Evolutionary conservation across 1,140 invertebrate species (phyloP).

Genomic region (Sweltsa coloradensis): DNA sequence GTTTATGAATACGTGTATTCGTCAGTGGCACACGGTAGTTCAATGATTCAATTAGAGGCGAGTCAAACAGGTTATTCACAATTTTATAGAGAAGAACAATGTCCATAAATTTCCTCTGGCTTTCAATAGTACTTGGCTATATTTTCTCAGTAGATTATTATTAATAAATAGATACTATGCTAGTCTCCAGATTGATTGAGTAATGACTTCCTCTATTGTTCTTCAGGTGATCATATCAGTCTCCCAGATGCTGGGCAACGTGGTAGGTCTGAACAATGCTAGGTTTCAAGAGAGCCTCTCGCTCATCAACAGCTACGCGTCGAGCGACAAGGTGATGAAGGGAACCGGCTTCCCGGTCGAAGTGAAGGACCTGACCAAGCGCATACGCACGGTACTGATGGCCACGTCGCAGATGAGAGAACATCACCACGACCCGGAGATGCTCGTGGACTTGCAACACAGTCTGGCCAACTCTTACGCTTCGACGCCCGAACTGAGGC

Average conservation of each 20-base stretch:
- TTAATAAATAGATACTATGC: too few relatives aligned
- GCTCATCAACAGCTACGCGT: conserved; percentile 84
- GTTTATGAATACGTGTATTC: too few relatives aligned
- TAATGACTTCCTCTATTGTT: conserved; percentile 12
- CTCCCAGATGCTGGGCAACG: conserved; percentile 77
- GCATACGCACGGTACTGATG: conserved; percentile 85
- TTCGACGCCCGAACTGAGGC: conserved; percentile 80
- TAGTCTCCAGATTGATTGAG: too few relatives aligned
- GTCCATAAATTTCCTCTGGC: too few relatives aligned
- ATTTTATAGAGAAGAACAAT: too few relatives aligned
- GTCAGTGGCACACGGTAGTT: too few relatives aligned
- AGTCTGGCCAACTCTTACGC: conserved; percentile 89
- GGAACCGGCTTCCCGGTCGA: conserved; percentile 74
- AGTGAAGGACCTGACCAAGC: conserved; percentile 83
- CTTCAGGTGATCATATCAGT: conserved; percentile 75
- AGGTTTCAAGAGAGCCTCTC: conserved; percentile 85
- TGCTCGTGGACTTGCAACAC: conserved; percentile 84
- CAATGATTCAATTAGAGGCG: too few relatives aligned
- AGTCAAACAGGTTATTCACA: too few relatives aligned
- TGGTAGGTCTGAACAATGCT: conserved; percentile 74
- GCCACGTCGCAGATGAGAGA: conserved; percentile 87
- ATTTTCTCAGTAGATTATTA: too few relatives aligned
- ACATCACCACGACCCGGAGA: conserved; percentile 77
- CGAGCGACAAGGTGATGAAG: conserved; percentile 88
- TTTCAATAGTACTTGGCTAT: too few relatives aligned